A percentile compares a stretch with the other conserved stretches of the same genome.
Evolutionary conservation across 1,140 invertebrate genomes (phyloP).

Genomic region (Diabrotica undecimpunctata): DNA sequence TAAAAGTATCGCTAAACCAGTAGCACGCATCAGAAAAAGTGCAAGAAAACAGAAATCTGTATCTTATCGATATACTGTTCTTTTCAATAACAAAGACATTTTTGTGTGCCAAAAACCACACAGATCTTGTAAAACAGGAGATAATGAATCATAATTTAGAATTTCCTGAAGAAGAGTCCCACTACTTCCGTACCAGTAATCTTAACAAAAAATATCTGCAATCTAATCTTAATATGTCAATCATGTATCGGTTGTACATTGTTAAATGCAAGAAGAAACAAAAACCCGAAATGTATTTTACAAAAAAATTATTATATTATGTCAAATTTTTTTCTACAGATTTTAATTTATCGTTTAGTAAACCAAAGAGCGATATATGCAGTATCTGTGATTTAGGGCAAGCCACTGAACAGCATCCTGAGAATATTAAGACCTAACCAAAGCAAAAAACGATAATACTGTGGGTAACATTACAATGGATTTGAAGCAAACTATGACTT

Average conservation of each 20-base stretch:
- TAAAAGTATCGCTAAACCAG: constrained; percentile 3
- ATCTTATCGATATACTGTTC: constrained; percentile 3
- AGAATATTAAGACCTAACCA: constrained; percentile 21
- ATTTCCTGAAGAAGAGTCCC: not conserved
- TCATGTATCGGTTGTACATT: constrained; percentile 24
- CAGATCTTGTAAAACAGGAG: not conserved
- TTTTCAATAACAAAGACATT: not conserved
- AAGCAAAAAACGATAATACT: constrained; percentile 3
- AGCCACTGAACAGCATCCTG: constrained; percentile 24
- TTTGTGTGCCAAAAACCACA: constrained; percentile 9
- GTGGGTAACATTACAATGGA: constrained; percentile 32
- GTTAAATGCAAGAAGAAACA: constrained; percentile 22
- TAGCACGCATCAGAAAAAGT: no score
- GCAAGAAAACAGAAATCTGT: not conserved
- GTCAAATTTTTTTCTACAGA: constrained; percentile 27
- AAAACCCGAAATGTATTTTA: constrained; percentile 8
- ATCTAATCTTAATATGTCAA: constrained; percentile 10
- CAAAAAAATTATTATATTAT: constrained; percentile 26
- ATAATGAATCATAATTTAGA: constrained; percentile 15
- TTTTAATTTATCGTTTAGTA: constrained; percentile 35
- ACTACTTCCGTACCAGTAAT: constrained; percentile 14
- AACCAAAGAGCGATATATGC: constrained; percentile 36
- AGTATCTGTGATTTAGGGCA: constrained; percentile 29
- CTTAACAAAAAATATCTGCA: constrained; percentile 20
- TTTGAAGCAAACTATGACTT: constrained; percentile 32